Evolutionary conservation across 2,888 invertebrate genomes (phyloP).

Genomic region (Coelogynopora nodosa): DNA sequence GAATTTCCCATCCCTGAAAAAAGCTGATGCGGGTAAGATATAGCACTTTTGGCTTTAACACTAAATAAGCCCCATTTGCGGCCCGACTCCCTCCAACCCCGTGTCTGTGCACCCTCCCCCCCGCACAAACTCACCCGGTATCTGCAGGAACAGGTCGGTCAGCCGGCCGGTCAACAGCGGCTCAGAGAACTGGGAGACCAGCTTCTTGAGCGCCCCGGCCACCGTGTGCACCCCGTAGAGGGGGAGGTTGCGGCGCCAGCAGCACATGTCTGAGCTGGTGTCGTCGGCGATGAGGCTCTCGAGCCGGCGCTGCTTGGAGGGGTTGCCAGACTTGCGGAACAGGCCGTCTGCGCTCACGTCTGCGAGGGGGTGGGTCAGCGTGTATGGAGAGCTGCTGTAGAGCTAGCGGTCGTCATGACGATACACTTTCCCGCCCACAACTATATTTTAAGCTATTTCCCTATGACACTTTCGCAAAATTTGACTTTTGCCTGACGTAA

Average conservation of each 20-base stretch:
- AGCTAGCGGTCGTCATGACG: too few species aligned
- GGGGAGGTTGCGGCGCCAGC: neutral
- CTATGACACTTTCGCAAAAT: too few species aligned
- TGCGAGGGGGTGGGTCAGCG: neutral
- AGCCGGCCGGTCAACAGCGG: neutral
- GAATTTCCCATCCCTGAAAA: too few species aligned
- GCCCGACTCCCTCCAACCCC: too few species aligned
- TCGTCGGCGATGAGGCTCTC: neutral
- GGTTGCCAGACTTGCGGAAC: neutral
- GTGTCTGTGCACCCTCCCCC: too few species aligned
- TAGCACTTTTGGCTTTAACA: too few species aligned
- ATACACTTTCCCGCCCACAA: too few species aligned
- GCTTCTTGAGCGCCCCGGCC: neutral
- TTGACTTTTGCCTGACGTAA: too few species aligned
- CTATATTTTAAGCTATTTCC: too few species aligned
- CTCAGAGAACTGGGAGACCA: neutral
- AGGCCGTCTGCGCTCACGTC: neutral
- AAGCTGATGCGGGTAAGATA: too few species aligned
- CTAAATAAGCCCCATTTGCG: too few species aligned
- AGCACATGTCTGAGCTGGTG: neutral
- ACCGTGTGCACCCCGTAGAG: neutral
- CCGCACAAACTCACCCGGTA: neutral
- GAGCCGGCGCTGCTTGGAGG: neutral
- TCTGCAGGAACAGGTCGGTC: neutral
- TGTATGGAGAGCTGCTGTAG: neutral